A percentile compares a stretch with the other conserved stretches of the same genome.
These are phyloP conservation scores for Tetragonula carbonaria DNA, from an alignment of 2,888 invertebrate genomes.

Conservation along the genomic window DNA sequence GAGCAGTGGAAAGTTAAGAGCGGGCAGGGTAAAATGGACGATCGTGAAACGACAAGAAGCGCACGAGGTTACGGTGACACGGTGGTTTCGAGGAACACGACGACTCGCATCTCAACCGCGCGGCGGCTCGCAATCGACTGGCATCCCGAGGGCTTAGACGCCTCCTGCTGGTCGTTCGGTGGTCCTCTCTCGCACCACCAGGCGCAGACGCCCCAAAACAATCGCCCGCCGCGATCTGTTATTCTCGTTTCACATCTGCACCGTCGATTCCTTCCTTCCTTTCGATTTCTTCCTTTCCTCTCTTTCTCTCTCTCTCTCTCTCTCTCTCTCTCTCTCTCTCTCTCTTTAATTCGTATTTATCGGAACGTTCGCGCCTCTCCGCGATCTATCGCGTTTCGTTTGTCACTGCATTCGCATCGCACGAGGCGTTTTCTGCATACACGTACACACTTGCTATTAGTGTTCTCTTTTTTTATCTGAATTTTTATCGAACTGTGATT, in stretches of 20 bases:
- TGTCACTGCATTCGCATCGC: neutral
- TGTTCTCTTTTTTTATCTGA: too few relatives aligned
- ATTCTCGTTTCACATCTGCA: conserved; percentile 24
- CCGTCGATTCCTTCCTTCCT: neutral
- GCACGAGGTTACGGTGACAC: conserved; percentile 57
- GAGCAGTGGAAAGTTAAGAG: neutral
- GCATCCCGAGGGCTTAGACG: conserved; percentile 70
- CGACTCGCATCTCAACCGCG: conserved; percentile 73
- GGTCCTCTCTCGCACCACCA: conserved; percentile 62
- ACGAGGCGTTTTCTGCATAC: too few relatives aligned
- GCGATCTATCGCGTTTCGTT: neutral
- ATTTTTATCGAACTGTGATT: too few relatives aligned
- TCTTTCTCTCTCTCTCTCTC: neutral
- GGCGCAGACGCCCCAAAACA: conserved; percentile 73
- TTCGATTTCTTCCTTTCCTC: neutral
- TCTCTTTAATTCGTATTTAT: neutral
- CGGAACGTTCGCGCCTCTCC: neutral
- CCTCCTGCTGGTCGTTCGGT: conserved; percentile 66
- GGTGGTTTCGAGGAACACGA: conserved; percentile 40
- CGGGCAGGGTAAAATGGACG: neutral
- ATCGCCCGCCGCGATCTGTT: conserved; percentile 52
- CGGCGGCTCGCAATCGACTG: conserved; percentile 81
- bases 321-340: too few relatives aligned
- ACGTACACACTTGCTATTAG: too few relatives aligned
- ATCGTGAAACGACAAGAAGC: conserved; percentile 19